Evolutionary conservation across 2,797 vertebrate species (phyloP).

Genomic region (Phrynocephalus vlangalii): DNA sequence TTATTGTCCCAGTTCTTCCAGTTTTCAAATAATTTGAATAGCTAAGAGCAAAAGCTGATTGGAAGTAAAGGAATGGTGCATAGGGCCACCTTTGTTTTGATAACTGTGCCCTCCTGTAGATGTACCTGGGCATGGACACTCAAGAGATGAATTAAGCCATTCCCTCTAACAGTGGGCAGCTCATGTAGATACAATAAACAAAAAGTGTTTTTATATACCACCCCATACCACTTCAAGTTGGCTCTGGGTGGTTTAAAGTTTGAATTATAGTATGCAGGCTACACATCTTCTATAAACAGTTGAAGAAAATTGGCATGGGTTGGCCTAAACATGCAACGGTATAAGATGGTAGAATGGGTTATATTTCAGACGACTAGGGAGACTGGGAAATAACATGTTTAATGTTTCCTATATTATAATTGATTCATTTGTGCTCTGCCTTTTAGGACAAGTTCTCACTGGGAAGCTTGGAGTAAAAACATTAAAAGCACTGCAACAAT

Average conservation of each 20-base stretch:
- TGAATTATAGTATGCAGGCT: no score
- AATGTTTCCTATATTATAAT: background rate
- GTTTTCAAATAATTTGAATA: no score
- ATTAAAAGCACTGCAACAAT: background rate
- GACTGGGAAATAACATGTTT: background rate
- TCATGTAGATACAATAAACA: no score
- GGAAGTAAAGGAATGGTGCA: no score
- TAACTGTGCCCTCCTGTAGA: background rate
- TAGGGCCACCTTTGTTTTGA: background rate
- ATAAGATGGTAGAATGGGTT: background rate
- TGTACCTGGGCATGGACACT: background rate
- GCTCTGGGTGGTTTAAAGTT: no score
- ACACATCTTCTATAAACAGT: background rate
- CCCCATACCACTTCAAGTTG: no score
- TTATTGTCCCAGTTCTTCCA: no score
- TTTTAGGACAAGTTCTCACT: background rate
- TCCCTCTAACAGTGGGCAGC: background rate
- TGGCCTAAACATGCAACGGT: background rate
- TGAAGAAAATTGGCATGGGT: background rate
- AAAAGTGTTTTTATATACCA: no score
- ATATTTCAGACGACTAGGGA: background rate
- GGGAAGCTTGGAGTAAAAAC: background rate
- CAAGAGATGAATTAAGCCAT: background rate
- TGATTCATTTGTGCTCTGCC: background rate
- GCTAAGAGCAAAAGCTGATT: no score